Evolutionary conservation across 1,140 invertebrate species (phyloP), one percentile per base, ranked within the genome.

Genomic region (Hypsibius dujardini): DNA sequence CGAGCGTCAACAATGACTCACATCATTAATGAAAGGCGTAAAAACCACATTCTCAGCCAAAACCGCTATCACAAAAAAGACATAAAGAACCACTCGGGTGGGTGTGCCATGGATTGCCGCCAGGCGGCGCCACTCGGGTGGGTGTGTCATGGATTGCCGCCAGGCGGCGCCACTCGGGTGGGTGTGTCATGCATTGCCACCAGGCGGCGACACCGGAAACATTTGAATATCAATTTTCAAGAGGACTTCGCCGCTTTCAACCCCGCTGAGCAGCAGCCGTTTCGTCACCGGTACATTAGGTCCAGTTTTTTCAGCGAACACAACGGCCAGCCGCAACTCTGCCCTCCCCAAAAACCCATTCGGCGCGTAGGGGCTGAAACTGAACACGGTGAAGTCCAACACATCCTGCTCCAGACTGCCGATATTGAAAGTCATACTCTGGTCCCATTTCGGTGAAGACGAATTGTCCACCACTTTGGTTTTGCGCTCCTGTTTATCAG

Each of bases 191-290:
- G n/a, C n/a, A n/a, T n/a, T n/a, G n/a, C n/a, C n/a, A n/a, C n/a
- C n/a, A n/a, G n/a, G n/a, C n/a, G n/a, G n/a, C n/a, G n/a, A n/a
- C n/a, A n/a, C 7, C n/a, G 50, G 50, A 79, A 87, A 89, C 40
- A 89, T 78, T 74, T 86, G 86, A 59, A 89, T 80, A 78, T 89
- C 87, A 59, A 89, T 79, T 77, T 89, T 89, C 42, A 89, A 80
- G 45, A 85, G 78, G 46, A 90, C 83, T 75, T 87, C 85, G 45
- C 88, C 88, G 59, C 82, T 82, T 71, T 86, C 84, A 1, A 88
- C 87, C 81, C 89, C 87, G 73, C 84, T 84, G 47, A 90, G 78
- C 70, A 81, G 82, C n/a, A 89, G 81, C 71, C 83, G 81, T 76
- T 87, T 87, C 42, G 83, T 83, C 59, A 88, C 84, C 59, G 88